Evolutionary conservation across 2,888 invertebrate genomes (phyloP).

Genomic region (Morpho helenor): DNA sequence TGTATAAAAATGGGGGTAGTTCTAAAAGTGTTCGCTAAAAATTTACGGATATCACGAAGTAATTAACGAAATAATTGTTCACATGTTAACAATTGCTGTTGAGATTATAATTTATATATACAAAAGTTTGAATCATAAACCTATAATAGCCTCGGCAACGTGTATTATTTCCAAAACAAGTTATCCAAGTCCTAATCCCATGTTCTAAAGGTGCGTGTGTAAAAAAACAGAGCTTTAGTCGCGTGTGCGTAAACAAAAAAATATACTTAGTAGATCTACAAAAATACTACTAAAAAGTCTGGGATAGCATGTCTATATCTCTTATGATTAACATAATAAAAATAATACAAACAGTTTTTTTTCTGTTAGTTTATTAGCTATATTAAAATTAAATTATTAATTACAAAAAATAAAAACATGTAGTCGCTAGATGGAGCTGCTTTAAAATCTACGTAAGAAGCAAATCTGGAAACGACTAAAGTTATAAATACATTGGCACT

Average conservation of each 20-base stretch:
- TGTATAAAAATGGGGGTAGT: slow-evolving; percentile 12
- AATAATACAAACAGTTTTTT: not conserved
- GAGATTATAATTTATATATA: slow-evolving; percentile 8
- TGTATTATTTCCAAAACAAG: slow-evolving; percentile 6
- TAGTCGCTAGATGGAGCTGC: no score
- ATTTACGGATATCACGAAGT: not conserved
- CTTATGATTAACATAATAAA: not conserved
- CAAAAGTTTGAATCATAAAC: slow-evolving; percentile 9
- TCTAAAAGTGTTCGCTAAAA: slow-evolving; percentile 3
- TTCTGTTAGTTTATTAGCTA: no score
- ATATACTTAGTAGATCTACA: not conserved
- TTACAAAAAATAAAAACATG: no score
- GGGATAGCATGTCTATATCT: no score
- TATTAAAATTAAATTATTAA: no score
- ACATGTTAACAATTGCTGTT: slow-evolving; percentile 9
- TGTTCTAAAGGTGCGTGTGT: no score
- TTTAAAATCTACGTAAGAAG: no score
- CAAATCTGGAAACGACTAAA: no score
- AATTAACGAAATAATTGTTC: slow-evolving; percentile 1
- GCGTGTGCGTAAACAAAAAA: not conserved
- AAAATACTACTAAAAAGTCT: no score
- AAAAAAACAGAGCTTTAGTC: not conserved
- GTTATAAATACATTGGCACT: no score
- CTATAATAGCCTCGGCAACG: slow-evolving; percentile 9
- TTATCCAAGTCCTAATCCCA: slow-evolving; percentile 9